phyloP scores from a whole-genome alignment of 2,797 vertebrate genomes.

The Pseudopleuronectes americanus region DNA sequence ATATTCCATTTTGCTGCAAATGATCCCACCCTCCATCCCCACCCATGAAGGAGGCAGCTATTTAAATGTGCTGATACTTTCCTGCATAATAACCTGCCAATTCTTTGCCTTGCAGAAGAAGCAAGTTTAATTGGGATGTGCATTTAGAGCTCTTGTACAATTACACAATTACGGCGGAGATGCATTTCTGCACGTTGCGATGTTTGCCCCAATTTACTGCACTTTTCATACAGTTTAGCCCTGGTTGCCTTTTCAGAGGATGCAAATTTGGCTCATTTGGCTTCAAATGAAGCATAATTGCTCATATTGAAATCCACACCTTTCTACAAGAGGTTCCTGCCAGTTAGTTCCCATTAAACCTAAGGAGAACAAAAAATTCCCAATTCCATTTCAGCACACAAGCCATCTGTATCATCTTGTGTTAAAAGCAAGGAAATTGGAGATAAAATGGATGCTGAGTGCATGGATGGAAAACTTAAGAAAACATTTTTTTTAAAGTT shows the following conservation, averaged over 20 bases:
- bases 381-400: slow-evolving; percentile 81
- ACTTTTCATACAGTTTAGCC: slow-evolving; percentile 88
- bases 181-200: slow-evolving; percentile 86
- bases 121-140: slow-evolving; percentile 88
- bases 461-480: slow-evolving; percentile 66
- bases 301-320: slow-evolving; percentile 88
- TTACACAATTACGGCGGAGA: slow-evolving; percentile 90
- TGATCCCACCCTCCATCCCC: slow-evolving; percentile 79
- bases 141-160: slow-evolving; percentile 88
- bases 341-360: slow-evolving; percentile 87
- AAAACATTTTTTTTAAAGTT: slow-evolving; percentile 70
- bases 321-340: slow-evolving; percentile 88
- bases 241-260: slow-evolving; percentile 85
- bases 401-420: slow-evolving; percentile 86
- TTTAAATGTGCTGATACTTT: slow-evolving; percentile 85
- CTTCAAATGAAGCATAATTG: slow-evolving; percentile 88
- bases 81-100: slow-evolving; percentile 84
- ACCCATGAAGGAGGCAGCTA: slow-evolving; percentile 83
- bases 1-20: slow-evolving; percentile 88
- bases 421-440: slow-evolving; percentile 83
- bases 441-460: slow-evolving; percentile 79
- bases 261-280: slow-evolving; percentile 89
- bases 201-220: slow-evolving; percentile 89
- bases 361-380: slow-evolving; percentile 81
- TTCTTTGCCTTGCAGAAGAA: slow-evolving; percentile 88